These are phyloP conservation scores for Ascidia mentula DNA, from an alignment of 23 tunicate species.

Conservation along the genomic window DNA sequence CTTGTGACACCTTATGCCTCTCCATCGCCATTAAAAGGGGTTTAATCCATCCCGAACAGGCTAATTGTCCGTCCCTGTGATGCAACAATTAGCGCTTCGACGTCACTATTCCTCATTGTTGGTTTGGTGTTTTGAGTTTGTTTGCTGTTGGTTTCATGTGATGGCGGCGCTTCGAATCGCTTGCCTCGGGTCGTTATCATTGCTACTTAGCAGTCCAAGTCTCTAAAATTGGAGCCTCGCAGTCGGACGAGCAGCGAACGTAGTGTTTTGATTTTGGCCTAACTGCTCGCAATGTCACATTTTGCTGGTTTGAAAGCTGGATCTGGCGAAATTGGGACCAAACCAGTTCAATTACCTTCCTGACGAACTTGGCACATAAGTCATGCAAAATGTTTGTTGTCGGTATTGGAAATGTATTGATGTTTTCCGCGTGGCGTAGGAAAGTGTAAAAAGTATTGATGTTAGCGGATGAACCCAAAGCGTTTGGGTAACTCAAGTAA, in stretches of 20 bases:
- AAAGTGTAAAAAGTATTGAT: too few species aligned
- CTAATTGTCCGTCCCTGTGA: not conserved
- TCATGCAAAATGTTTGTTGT: too few species aligned
- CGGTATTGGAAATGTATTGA: too few species aligned
- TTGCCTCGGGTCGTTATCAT: constrained; percentile 10
- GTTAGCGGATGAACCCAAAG: too few species aligned
- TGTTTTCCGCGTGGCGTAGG: too few species aligned
- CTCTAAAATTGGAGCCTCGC: not conserved
- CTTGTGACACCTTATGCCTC: not conserved
- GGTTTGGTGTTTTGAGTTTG: not conserved
- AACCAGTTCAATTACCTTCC: too few species aligned
- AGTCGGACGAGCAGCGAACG: not conserved
- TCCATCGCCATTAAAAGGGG: not conserved
- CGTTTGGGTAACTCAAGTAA: too few species aligned
- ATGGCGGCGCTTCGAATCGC: not conserved
- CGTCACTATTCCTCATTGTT: not conserved
- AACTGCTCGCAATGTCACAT: not conserved
- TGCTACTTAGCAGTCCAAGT: not conserved
- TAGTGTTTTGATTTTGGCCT: not conserved
- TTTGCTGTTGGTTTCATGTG: not conserved
- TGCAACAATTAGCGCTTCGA: constrained; percentile 27
- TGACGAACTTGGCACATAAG: too few species aligned
- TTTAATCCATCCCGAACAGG: not conserved
- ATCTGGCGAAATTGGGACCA: too few species aligned
- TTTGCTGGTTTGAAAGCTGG: not conserved